These are phyloP conservation scores for Stratiomys singularior DNA, from an alignment of 2,888 invertebrate species.

Conservation along the genomic window DNA sequence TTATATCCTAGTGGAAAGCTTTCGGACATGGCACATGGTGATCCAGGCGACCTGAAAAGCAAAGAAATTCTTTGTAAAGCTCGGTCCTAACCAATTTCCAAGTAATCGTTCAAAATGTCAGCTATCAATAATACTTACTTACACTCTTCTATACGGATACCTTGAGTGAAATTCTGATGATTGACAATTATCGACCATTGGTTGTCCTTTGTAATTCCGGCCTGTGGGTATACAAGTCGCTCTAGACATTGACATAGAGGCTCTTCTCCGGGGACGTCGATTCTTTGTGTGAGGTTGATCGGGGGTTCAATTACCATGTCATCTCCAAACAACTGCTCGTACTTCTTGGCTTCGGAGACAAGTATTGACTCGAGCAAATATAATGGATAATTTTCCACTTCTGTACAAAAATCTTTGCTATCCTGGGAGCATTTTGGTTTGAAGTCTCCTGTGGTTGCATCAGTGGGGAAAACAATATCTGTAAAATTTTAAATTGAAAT, in stretches of 20 bases:
- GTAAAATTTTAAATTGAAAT: conserved; percentile 3
- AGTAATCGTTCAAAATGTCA: not conserved
- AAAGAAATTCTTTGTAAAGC: conserved; percentile 52
- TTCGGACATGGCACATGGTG: conserved; percentile 67
- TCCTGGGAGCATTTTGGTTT: conserved; percentile 53
- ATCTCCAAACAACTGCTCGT: conserved; percentile 60
- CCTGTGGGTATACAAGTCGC: conserved; percentile 70
- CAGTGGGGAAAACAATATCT: conserved; percentile 55
- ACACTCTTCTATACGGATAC: conserved; percentile 79
- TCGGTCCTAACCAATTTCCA: not conserved
- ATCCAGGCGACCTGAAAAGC: conserved; percentile 63
- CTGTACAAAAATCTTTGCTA: conserved; percentile 65
- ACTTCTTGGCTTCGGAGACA: conserved; percentile 54
- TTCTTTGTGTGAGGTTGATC: conserved; percentile 67
- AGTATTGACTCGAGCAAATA: conserved; percentile 60
- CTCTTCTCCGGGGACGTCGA: conserved; percentile 63
- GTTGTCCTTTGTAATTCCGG: conserved; percentile 70
- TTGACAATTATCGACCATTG: conserved; percentile 79
- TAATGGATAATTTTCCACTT: conserved; percentile 65
- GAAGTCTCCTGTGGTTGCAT: conserved; percentile 46
- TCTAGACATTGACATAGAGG: conserved; percentile 66
- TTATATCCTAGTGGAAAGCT: conserved; percentile 66
- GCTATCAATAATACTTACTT: conserved; percentile 67
- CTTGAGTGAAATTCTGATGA: conserved; percentile 74
- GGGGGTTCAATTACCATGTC: conserved; percentile 61